phyloP scores from a whole-genome alignment of 2,113 vertebrate species.

The Hassar affinis region DNA sequence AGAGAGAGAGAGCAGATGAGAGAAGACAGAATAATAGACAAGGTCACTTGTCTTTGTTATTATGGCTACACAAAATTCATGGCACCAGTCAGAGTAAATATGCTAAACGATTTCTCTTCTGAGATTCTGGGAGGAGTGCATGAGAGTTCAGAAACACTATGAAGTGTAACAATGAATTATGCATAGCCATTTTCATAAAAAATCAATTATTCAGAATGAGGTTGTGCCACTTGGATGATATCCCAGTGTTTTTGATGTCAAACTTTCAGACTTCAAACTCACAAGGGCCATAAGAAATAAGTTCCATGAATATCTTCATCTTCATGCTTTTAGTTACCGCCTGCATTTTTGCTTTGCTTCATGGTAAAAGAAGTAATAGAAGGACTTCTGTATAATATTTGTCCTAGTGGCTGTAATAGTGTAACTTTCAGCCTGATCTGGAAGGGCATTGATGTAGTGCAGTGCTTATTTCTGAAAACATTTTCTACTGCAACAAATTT shows the following conservation, averaged over 20 bases:
- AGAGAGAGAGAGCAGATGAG: background rate
- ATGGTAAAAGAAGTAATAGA: background rate
- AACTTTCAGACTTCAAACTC: background rate
- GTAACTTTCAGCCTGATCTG: background rate
- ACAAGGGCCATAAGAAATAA: background rate
- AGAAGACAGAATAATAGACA: background rate
- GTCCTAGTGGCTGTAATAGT: background rate
- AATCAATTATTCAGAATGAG: constrained; percentile 29
- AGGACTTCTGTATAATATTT: background rate
- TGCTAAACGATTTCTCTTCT: background rate
- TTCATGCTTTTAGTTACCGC: background rate
- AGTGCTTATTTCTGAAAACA: background rate
- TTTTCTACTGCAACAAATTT: background rate
- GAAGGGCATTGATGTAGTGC: background rate
- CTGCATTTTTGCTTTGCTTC: background rate
- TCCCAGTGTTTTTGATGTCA: constrained; percentile 6
- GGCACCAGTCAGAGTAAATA: constrained; percentile 4
- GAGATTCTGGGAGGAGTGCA: background rate
- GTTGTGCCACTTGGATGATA: constrained; percentile 24
- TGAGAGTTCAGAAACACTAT: background rate
- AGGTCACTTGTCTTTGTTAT: constrained; percentile 37
- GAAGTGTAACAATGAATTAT: constrained; percentile 20
- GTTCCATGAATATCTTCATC: background rate
- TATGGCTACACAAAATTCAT: constrained; percentile 22
- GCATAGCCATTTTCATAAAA: constrained; percentile 12